A percentile compares a stretch with the other conserved stretches of the same genome.
Evolutionary conservation across 1,140 invertebrate species (phyloP).

Genomic region (Hesperophylax magnus): DNA sequence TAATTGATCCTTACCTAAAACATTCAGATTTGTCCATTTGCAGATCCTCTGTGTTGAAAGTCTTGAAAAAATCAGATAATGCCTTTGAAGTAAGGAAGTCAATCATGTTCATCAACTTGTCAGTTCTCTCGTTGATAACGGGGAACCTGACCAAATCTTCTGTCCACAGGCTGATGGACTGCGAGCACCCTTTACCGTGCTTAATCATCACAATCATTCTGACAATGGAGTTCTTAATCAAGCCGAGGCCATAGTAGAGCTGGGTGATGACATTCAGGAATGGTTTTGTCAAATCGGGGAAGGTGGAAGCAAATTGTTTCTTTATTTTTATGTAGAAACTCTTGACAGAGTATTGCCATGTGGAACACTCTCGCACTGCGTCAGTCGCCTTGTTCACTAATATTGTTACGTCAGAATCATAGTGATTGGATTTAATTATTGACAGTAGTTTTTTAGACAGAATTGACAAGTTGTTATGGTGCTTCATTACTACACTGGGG

Average conservation of each 20-base stretch:
- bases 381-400: conserved; percentile 60
- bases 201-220: conserved; percentile 63
- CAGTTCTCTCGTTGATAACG: conserved; percentile 38
- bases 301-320: conserved; percentile 71
- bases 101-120: conserved; percentile 16
- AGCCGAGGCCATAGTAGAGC: conserved; percentile 72
- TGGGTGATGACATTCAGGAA: conserved; percentile 74
- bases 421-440: conserved; percentile 21
- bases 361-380: conserved; percentile 66
- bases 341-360: conserved; percentile 73
- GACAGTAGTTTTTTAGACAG: conserved; percentile 59
- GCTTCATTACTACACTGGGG: conserved; percentile 59
- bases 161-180: conserved; percentile 24
- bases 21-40: conserved; percentile 55
- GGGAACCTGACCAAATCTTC: conserved; percentile 52
- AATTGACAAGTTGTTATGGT: conserved; percentile 60
- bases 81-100: conserved; percentile 46
- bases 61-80: conserved; percentile 41
- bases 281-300: conserved; percentile 79
- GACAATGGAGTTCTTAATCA: conserved; percentile 66
- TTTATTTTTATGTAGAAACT: conserved; percentile 73
- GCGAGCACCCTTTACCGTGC: not conserved
- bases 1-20: conserved; percentile 59
- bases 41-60: conserved; percentile 15
- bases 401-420: not conserved